These are phyloP conservation scores for Chrysina gloriosa DNA, from an alignment of 2,888 invertebrate genomes.

Conservation along the genomic window DNA sequence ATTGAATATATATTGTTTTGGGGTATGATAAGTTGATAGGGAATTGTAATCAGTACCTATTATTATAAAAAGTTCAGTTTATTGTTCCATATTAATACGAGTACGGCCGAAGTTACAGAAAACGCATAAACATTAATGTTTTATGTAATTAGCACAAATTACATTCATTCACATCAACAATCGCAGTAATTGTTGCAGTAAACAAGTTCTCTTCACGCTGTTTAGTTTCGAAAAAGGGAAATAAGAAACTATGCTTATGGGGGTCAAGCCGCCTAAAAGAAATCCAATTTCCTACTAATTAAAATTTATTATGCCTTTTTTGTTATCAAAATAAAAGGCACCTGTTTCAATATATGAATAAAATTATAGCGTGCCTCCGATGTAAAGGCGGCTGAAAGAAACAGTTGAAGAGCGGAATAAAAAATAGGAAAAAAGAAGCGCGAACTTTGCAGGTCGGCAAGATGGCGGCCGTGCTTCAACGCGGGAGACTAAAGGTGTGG, in stretches of 20 bases:
- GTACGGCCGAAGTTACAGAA: too few species aligned
- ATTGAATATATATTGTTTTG: too few species aligned
- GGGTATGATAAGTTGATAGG: too few species aligned
- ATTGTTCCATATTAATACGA: too few species aligned
- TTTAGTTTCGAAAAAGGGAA: constrained; percentile 3
- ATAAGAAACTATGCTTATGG: neutral
- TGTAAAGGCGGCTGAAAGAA: constrained; percentile 28
- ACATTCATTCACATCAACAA: too few species aligned
- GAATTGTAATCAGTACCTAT: too few species aligned
- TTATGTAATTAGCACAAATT: too few species aligned
- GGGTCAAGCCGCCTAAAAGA: constrained; percentile 23
- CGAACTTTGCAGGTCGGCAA: constrained; percentile 51
- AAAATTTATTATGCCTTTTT: constrained; percentile 36
- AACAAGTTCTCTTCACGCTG: neutral
- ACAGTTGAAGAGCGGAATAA: constrained; percentile 38
- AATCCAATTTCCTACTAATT: constrained; percentile 41
- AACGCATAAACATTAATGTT: too few species aligned
- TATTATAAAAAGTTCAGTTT: too few species aligned
- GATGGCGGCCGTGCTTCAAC: constrained; percentile 52
- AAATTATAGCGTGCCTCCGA: constrained; percentile 45
- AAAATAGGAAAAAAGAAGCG: constrained; percentile 50
- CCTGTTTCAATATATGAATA: constrained; percentile 43
- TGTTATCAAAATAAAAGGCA: constrained; percentile 40
- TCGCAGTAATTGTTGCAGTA: constrained; percentile 3
- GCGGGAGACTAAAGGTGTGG: constrained; percentile 55